Evolutionary conservation across 2,888 invertebrate species (phyloP), one percentile per base, ranked within the genome.

Genomic region (Caenorhabditis plicata): DNA sequence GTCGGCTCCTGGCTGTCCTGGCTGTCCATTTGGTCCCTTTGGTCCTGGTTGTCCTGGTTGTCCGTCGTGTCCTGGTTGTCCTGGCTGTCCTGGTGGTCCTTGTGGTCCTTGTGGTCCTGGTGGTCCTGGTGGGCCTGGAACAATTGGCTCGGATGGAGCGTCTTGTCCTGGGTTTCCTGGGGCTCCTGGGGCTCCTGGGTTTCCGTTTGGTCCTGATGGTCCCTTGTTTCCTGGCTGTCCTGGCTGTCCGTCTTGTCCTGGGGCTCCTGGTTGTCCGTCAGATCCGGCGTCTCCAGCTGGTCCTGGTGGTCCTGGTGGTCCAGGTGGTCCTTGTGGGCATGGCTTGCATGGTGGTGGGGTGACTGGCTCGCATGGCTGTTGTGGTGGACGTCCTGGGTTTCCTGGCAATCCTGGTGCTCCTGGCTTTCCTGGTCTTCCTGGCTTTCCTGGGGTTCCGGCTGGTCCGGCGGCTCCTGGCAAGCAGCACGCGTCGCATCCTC

Each of bases 401-500:
- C 69, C 69, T 44, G 69, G 69, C 29, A 69, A 57, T 58, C 73
- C 74, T 50, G 70, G 61, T n/a, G 68, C 67, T 66, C 68, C 70
- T 44, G 74, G 73, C 60, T 71, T 72, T 58, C 72, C 63, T 51
- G 63, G 63, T 26, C 57, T 35, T 58, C 63, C 63, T 39, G 63
- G 53, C 50, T 63, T 63, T 63, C 63, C 63, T 46, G 63, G 63
- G 32, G 60, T 54, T 49, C 66, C 66, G 42, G 63, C 66, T 43
- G 67, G 58, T 61, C 64, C 64, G 22, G 64, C 64, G 35, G 64
- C 54, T 64, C 64, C 64, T 48, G 64, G 64, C 31, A 75, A 64
- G 50, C 75, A 75, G 58, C 75, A 75, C 41, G 71, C 69, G 27
- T 71, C 75, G 47, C 75, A 75, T 32, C 62, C 57, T 56, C 62